These are phyloP conservation scores for Eulemur rubriventer DNA, from an alignment of 2,797 vertebrate species.

Conservation along the genomic window DNA sequence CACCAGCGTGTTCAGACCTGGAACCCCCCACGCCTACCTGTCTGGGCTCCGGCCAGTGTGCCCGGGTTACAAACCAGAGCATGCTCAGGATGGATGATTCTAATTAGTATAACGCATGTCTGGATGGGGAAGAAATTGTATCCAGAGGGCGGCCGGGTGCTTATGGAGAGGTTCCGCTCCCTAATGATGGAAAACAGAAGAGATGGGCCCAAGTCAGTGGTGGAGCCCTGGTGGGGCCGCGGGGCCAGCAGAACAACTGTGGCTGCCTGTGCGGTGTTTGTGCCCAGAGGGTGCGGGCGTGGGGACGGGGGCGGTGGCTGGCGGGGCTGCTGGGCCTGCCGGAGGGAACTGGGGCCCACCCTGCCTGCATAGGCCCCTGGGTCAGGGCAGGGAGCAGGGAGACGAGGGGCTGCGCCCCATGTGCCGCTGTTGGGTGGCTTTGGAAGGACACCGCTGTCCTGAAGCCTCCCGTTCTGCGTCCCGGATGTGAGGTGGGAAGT, in stretches of 20 bases:
- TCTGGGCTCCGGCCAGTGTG: accelerated
- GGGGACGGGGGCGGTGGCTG: accelerated
- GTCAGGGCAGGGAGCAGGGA: not conserved
- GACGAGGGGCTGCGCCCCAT: not conserved
- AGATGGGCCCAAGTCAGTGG: not conserved
- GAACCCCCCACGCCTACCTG: not conserved
- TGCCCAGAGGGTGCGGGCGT: accelerated
- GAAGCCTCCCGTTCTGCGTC: accelerated
- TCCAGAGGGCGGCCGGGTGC: not conserved
- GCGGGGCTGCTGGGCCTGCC: accelerated
- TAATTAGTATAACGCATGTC: not conserved
- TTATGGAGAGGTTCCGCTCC: not conserved
- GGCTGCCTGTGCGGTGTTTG: not conserved
- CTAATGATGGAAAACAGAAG: not conserved
- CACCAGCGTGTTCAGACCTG: accelerated
- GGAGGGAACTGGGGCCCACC: not conserved
- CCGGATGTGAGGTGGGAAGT: accelerated
- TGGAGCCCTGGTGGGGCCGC: accelerated
- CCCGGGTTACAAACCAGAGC: not conserved
- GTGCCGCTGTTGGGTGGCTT: not conserved
- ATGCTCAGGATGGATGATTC: not conserved
- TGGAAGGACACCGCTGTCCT: not conserved
- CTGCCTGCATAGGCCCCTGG: not conserved
- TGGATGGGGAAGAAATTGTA: not conserved
- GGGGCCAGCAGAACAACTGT: accelerated